Evolutionary conservation across 2,888 invertebrate species (phyloP).

Genomic region (Troides helena): DNA sequence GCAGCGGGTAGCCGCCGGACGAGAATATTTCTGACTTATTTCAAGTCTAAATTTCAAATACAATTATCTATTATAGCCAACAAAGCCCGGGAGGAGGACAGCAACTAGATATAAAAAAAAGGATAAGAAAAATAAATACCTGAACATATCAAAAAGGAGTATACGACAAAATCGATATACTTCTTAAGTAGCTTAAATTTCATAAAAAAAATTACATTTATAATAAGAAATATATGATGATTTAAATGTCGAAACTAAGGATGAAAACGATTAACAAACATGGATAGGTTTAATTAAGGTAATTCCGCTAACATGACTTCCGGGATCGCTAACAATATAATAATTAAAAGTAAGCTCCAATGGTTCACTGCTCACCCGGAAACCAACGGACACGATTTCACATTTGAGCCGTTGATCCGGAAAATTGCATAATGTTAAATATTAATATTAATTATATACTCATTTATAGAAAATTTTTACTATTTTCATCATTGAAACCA

Average conservation of each 20-base stretch:
- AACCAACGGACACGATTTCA: slow-evolving; percentile 16
- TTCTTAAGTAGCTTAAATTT: too few relatives aligned
- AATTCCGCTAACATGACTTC: neutral
- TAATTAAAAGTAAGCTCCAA: slow-evolving; percentile 18
- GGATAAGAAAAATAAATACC: too few relatives aligned
- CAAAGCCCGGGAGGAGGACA: too few relatives aligned
- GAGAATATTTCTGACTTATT: too few relatives aligned
- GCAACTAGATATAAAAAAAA: too few relatives aligned
- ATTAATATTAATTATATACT: slow-evolving; percentile 6
- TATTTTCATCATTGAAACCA: neutral
- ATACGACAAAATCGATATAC: too few relatives aligned
- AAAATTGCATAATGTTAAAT: slow-evolving; percentile 19
- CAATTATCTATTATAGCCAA: too few relatives aligned
- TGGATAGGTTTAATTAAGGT: neutral
- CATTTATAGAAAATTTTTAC: neutral
- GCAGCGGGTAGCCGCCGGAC: too few relatives aligned
- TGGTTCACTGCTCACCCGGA: slow-evolving; percentile 18
- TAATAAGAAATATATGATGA: neutral
- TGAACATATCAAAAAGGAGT: too few relatives aligned
- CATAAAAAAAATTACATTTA: too few relatives aligned
- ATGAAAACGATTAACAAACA: neutral
- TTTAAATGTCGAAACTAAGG: neutral
- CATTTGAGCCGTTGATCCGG: slow-evolving; percentile 21
- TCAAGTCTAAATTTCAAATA: too few relatives aligned
- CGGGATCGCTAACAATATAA: neutral